Base-by-base conservation (phyloP, 2,888 invertebrate genomes). In the Alsophila aescularia region DNA sequence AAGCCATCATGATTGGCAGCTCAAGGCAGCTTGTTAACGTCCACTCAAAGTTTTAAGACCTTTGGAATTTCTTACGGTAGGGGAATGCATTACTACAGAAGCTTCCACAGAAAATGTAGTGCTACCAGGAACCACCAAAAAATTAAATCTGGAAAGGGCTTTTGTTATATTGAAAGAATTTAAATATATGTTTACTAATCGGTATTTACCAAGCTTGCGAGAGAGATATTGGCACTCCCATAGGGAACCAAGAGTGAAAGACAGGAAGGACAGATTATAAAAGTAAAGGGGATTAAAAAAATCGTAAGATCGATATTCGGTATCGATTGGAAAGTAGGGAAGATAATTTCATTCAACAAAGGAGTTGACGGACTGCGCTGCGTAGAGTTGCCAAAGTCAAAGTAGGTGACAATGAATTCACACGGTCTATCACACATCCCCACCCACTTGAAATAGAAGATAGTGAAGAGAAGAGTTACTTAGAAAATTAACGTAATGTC, bases 251-350 rank as follows among this genome's bases (percentile, higher is more conserved):
- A n/a, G n/a, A n/a, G n/a, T n/a, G n/a, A n/a, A n/a, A n/a, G n/a
- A n/a, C n/a, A 13, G 4, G 8, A 13, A 3, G 52, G 45, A 5
- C 32, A 58, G 0, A 34, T 58, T 2, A 58, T 60, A 0, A 58
- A 61, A 10, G 49, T 60, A 1, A 58, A 64, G 12, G 43, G 18
- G 5, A 59, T 55, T 0, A 49, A 55, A 18, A 59, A 60, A n/a
- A n/a, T n/a, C n/a, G n/a, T n/a, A n/a, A n/a, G n/a, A n/a, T n/a
- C n/a, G n/a, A n/a, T n/a, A n/a, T n/a, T n/a, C 31, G 15, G 52
- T 37, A 9, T 31, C 8, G 32, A 32, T 9, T 64, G 64, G 64
- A 61, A 53, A 15, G 60, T 64, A 8, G 61, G 59, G 0, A 61
- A 52, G 35, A 58, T 61, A 0, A 13, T 31, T 0, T 8, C 18